Base-by-base conservation (phyloP, 2,888 invertebrate species). In the Lycaena phlaeas region DNA sequence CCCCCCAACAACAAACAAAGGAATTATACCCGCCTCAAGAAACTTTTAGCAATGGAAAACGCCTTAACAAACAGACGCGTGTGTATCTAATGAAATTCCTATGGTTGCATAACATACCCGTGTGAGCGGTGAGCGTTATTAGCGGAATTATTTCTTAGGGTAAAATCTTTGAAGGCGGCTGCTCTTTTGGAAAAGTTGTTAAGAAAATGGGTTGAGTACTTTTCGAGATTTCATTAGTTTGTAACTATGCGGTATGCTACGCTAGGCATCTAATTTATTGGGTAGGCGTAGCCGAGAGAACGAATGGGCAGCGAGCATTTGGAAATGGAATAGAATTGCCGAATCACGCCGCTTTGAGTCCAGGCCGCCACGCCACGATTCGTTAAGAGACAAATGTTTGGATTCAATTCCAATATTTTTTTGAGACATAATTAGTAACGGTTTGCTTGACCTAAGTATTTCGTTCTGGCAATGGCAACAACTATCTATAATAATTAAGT, bases 1-100 rank as follows among this genome's bases (percentile, higher is more conserved):
- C 75, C 79, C n/a, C 74, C 72, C 62, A 55, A 69, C 69, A 76
- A 79, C 78, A 84, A 84, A 84, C 82, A 84, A 84, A 84, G 84
- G 84, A 84, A 84, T 84, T 84, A 84, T 81, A 77, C 82, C 84
- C 84, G 84, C 84, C 81, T 84, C 82, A 84, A 84, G 84, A 84
- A 84, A 84, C 84, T 84, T 84, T 84, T 84, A 82, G 82, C 84
- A 84, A 81, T 84, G 82, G 84, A 82, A 84, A 82, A 82, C 82
- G 81, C 79, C 84, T 84, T 84, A 84, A 78, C 84, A 84, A 84
- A 84, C 84, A 84, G 68, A 81, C 82, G 76, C 79, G 84, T 81
- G 82, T 84, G 82, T 84, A 82, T 84, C 79, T 84, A 84, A 84
- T 84, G 84, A 84, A 84, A 84, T 84, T 84, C 84, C 82, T 78